Percentiles rank a stretch among this genome's conserved stretches.
phyloP scores from a whole-genome alignment of 2,888 invertebrate species.

The Apamea monoglypha region DNA sequence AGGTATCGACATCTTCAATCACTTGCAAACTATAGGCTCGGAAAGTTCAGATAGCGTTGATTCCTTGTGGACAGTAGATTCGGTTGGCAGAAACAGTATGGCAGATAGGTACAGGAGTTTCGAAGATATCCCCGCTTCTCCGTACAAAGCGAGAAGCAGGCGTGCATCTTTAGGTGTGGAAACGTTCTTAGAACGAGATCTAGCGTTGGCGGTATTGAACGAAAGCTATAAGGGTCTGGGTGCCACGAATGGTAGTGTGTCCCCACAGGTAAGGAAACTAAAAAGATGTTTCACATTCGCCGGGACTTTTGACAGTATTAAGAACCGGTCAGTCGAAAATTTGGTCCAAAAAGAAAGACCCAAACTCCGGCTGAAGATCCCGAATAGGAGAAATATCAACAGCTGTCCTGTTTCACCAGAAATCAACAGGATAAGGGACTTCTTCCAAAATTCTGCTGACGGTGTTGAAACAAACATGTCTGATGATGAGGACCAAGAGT shows the following conservation, averaged over 20 bases:
- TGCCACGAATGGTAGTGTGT: constrained; percentile 69
- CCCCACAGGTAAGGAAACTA: constrained; percentile 82
- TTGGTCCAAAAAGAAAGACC: constrained; percentile 44
- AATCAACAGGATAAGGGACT: constrained; percentile 74
- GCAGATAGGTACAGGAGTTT: constrained; percentile 80
- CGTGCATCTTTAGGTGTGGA: constrained; percentile 82
- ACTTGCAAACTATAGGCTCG: constrained; percentile 79
- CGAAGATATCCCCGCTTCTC: constrained; percentile 87
- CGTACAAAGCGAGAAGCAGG: constrained; percentile 81
- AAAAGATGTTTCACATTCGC: constrained; percentile 80
- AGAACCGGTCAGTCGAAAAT: constrained; percentile 63
- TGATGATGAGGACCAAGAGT: constrained; percentile 65
- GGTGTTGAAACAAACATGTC: constrained; percentile 64
- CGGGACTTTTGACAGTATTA: constrained; percentile 75
- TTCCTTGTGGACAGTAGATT: constrained; percentile 81
- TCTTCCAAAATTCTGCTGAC: constrained; percentile 69
- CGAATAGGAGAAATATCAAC: constrained; percentile 60
- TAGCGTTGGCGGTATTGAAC: constrained; percentile 78
- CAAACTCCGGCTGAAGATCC: constrained; percentile 53
- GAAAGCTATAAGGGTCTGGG: constrained; percentile 82
- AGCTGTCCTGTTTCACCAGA: constrained; percentile 75
- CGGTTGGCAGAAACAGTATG: constrained; percentile 71
- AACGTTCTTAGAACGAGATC: constrained; percentile 71
- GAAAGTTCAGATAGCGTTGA: constrained; percentile 77
- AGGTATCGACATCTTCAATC: constrained; percentile 82